A percentile compares a stretch with the other conserved stretches of the same genome.
Conservation (phyloP, 2,888 invertebrate species). For the Actias luna region DNA sequence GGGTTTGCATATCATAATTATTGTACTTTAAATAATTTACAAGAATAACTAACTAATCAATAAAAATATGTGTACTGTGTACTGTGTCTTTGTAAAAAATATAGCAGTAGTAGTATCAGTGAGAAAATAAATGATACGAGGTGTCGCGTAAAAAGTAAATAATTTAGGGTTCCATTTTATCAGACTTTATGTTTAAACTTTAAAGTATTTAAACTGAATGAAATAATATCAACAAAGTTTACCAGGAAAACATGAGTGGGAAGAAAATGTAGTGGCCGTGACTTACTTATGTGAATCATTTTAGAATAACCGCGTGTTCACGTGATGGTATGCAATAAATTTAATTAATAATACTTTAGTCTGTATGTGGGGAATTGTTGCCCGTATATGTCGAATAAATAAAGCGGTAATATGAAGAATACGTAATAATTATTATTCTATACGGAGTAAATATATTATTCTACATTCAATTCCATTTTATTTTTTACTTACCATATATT, state of each 20-base stretch:
- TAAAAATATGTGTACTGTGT: too few species aligned
- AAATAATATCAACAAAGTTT: too few species aligned
- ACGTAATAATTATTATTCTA: background rate
- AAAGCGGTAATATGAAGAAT: background rate
- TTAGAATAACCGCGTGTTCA: background rate
- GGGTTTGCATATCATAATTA: too few species aligned
- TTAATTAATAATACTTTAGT: background rate
- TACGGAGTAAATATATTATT: background rate
- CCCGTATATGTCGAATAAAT: background rate
- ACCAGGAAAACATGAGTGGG: background rate
- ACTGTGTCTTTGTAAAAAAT: too few species aligned
- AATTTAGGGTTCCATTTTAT: background rate
- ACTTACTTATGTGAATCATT: background rate
- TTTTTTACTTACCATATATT: background rate
- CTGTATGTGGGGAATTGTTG: slow-evolving; percentile 1
- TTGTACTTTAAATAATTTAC: too few species aligned
- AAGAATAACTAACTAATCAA: too few species aligned
- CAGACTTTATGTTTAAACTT: background rate
- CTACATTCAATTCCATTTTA: background rate
- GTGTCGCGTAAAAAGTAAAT: background rate
- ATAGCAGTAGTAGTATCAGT: too few species aligned
- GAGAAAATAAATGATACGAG: background rate
- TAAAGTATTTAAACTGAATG: too few species aligned
- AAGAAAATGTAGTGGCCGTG: background rate
- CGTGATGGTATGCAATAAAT: slow-evolving; percentile 3